Conservation (phyloP, 2,113 vertebrate species). For the Trematocara variabile region DNA sequence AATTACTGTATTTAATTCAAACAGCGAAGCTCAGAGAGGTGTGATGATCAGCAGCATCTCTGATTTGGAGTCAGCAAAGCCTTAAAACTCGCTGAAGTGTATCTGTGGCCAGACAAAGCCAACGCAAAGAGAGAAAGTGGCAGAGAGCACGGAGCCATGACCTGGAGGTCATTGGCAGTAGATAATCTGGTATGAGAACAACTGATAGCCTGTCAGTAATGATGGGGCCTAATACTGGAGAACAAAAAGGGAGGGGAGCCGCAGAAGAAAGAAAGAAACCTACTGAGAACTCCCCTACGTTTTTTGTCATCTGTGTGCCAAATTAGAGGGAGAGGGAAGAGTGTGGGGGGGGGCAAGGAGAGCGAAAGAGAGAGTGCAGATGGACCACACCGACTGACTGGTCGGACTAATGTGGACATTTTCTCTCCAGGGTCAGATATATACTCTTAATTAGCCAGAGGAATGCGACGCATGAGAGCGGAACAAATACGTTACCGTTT, state of each 20-base stretch:
- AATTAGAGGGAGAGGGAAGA: slow-evolving; percentile 52
- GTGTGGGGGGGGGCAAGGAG: not conserved
- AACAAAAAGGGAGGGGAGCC: slow-evolving; percentile 33
- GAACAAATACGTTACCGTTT: slow-evolving; percentile 81
- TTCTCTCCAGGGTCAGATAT: slow-evolving; percentile 78
- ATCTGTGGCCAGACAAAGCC: slow-evolving; percentile 34
- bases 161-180: slow-evolving; percentile 56
- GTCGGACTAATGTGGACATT: slow-evolving; percentile 70
- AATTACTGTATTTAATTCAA: not conserved
- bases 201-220: slow-evolving; percentile 62
- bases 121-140: slow-evolving; percentile 49
- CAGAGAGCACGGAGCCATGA: slow-evolving; percentile 53
- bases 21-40: not conserved
- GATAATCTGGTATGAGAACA: slow-evolving; percentile 69
- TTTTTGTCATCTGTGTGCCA: slow-evolving; percentile 72
- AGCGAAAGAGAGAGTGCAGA: slow-evolving; percentile 61
- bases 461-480: slow-evolving; percentile 77
- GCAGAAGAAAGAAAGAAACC: slow-evolving; percentile 48
- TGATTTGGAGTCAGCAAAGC: slow-evolving; percentile 45
- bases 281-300: slow-evolving; percentile 60
- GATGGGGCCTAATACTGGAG: slow-evolving; percentile 49
- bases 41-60: slow-evolving; percentile 29
- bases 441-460: slow-evolving; percentile 79
- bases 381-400: slow-evolving; percentile 74
- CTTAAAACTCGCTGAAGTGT: slow-evolving; percentile 38